Percentiles rank a stretch among this genome's conserved stretches.
Evolutionary conservation across 2,888 invertebrate species (phyloP).

Genomic region (Caenorhabditis sp.): DNA sequence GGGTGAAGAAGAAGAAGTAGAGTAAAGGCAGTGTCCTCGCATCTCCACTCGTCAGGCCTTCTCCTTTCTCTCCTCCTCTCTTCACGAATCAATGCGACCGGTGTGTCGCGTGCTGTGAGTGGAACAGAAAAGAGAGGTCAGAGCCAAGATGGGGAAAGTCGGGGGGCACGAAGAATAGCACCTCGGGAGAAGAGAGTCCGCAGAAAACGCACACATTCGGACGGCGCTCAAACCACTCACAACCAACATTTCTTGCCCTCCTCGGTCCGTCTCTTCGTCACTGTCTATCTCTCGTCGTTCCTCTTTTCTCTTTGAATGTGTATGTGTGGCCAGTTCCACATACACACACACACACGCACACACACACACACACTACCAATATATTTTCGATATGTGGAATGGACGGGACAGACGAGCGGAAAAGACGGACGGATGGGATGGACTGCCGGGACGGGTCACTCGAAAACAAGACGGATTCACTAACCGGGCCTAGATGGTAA

Average conservation of each 20-base stretch:
- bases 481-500: background rate
- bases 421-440: slow-evolving; percentile 30
- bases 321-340: slow-evolving; percentile 40
- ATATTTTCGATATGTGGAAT: slow-evolving; percentile 58
- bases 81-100: slow-evolving; percentile 58
- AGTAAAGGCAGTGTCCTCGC: slow-evolving; percentile 1
- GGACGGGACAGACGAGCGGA: slow-evolving; percentile 37
- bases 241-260: background rate
- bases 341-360: slow-evolving; percentile 30
- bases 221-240: slow-evolving; percentile 37
- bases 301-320: background rate
- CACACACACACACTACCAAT: slow-evolving; percentile 47
- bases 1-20: background rate
- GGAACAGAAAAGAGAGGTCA: slow-evolving; percentile 10
- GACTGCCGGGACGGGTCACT: slow-evolving; percentile 26
- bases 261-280: background rate
- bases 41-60: slow-evolving; percentile 39
- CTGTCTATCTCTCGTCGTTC: slow-evolving; percentile 11
- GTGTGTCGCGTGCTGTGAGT: slow-evolving; percentile 26
- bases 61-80: slow-evolving; percentile 4
- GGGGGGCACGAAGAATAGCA: background rate
- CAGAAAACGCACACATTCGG: slow-evolving; percentile 27
- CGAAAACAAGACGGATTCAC: slow-evolving; percentile 10
- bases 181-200: background rate
- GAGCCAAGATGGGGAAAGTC: slow-evolving; percentile 19